A percentile compares a stretch with the other conserved stretches of the same genome.
Conservation (phyloP, 2,888 invertebrate species). For the Drosophila parthenogenetica region DNA sequence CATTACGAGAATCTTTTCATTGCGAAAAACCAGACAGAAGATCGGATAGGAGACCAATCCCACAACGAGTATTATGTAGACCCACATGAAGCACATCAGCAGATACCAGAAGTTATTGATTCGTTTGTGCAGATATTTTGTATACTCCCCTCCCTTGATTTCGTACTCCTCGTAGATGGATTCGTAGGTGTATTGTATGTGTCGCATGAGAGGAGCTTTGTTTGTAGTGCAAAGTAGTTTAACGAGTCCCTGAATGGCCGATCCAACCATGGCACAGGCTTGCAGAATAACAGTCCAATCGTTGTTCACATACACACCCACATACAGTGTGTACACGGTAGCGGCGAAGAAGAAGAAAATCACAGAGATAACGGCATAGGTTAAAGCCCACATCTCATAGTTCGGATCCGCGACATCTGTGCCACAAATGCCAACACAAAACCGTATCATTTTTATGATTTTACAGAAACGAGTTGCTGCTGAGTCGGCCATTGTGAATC, state of each 20-base stretch:
- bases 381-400: slow-evolving; percentile 52
- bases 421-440: slow-evolving; percentile 56
- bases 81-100: slow-evolving; percentile 31
- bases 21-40: slow-evolving; percentile 20
- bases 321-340: slow-evolving; percentile 69
- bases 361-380: slow-evolving; percentile 46
- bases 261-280: slow-evolving; percentile 53
- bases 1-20: slow-evolving; percentile 59
- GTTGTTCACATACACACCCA: slow-evolving; percentile 50
- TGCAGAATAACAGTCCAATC: slow-evolving; percentile 67
- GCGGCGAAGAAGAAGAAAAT: slow-evolving; percentile 48
- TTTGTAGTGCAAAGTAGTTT: slow-evolving; percentile 38
- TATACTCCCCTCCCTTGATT: slow-evolving; percentile 40
- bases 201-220: slow-evolving; percentile 29
- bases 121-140: slow-evolving; percentile 43
- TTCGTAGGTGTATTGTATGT: slow-evolving; percentile 38
- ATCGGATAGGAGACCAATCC: slow-evolving; percentile 50
- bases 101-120: slow-evolving; percentile 41
- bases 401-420: slow-evolving; percentile 53
- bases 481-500: slow-evolving; percentile 9
- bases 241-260: slow-evolving; percentile 55
- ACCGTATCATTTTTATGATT: slow-evolving; percentile 42
- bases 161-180: slow-evolving; percentile 65
- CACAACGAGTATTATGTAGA: slow-evolving; percentile 16
- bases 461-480: slow-evolving; percentile 37